Percentiles rank a stretch among this genome's conserved stretches.
Conservation (phyloP, 2,888 invertebrate genomes). For the Acanthosepion esculentum region DNA sequence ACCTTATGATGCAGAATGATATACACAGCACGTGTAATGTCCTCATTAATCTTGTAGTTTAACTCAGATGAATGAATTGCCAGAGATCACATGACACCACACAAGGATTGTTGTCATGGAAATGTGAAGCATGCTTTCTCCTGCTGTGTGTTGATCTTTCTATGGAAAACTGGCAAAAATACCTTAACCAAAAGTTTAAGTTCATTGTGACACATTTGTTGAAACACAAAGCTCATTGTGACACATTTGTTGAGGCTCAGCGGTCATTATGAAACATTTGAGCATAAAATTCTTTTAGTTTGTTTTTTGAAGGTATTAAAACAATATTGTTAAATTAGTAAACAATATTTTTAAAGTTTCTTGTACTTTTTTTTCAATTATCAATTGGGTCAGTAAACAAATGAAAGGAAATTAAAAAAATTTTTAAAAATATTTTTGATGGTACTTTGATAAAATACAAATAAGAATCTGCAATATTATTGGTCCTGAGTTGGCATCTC, state of each 20-base stretch:
- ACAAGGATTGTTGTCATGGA: background rate
- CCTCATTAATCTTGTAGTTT: background rate
- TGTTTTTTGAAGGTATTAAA: too few relatives aligned
- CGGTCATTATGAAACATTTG: background rate
- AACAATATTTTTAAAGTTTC: too few relatives aligned
- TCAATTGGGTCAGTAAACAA: too few relatives aligned
- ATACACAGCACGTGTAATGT: background rate
- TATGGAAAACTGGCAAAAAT: background rate
- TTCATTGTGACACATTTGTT: background rate
- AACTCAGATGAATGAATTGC: background rate
- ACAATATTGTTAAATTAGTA: too few relatives aligned
- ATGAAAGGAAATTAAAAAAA: too few relatives aligned
- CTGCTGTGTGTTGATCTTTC: background rate
- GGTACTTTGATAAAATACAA: too few relatives aligned
- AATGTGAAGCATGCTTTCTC: background rate
- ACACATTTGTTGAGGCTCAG: background rate
- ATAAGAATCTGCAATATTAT: too few relatives aligned
- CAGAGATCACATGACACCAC: background rate
- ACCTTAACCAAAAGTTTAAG: background rate
- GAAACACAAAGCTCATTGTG: background rate
- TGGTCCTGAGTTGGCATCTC: too few relatives aligned
- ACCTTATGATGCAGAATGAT: too few relatives aligned
- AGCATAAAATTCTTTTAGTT: too few relatives aligned
- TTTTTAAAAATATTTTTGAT: too few relatives aligned
- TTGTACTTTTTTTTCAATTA: too few relatives aligned